phyloP scores from a whole-genome alignment of 2,113 vertebrate genomes.

The Phycodurus eques region DNA sequence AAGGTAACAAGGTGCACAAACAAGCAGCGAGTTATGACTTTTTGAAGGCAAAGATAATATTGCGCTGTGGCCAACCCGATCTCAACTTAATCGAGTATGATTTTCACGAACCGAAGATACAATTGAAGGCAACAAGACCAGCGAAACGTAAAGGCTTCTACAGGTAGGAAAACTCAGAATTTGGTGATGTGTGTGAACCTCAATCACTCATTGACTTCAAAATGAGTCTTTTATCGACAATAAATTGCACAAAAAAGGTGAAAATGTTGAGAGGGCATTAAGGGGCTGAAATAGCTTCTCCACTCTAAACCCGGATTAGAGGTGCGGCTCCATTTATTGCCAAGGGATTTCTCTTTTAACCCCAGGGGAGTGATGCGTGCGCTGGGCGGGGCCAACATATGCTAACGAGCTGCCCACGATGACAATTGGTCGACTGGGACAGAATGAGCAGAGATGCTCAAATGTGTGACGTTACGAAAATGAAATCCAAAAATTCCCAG shows the following conservation, averaged over 20 bases:
- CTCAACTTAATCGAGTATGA: too few relatives aligned
- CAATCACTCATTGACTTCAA: too few relatives aligned
- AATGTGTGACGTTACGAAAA: neutral
- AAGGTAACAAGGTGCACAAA: too few relatives aligned
- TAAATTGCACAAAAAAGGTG: neutral
- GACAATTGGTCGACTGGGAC: neutral
- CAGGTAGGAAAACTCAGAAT: too few relatives aligned
- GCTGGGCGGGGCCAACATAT: constrained; percentile 17
- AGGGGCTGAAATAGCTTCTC: constrained; percentile 59
- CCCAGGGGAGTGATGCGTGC: constrained; percentile 22
- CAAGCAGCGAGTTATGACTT: too few relatives aligned
- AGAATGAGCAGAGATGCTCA: neutral
- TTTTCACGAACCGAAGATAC: too few relatives aligned
- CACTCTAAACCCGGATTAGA: constrained; percentile 75
- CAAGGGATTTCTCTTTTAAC: constrained; percentile 67
- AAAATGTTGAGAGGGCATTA: constrained; percentile 54
- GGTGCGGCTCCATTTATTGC: constrained; percentile 53
- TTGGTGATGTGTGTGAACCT: too few relatives aligned
- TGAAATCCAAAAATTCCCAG: neutral
- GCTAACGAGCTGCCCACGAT: constrained; percentile 12
- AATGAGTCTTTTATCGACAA: too few relatives aligned
- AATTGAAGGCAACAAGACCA: too few relatives aligned
- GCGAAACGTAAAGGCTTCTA: too few relatives aligned
- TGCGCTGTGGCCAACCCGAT: too few relatives aligned
- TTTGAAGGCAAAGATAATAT: too few relatives aligned